Evolutionary conservation across 2,888 invertebrate species (phyloP).

Genomic region (Protula sp.): DNA sequence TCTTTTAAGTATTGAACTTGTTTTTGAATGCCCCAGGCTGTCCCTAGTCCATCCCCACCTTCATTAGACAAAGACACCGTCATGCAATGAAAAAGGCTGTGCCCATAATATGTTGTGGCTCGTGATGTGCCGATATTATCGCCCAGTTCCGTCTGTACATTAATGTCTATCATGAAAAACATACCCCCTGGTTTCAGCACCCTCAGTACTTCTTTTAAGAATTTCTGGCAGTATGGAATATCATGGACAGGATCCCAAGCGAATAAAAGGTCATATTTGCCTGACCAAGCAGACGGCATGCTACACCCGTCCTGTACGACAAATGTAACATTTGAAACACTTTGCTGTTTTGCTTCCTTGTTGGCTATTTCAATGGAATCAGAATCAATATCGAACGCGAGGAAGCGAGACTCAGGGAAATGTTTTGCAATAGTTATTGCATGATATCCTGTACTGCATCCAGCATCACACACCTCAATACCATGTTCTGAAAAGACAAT

Average conservation of each 20-base stretch:
- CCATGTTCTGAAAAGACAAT: no score
- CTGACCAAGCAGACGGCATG: conserved; percentile 6
- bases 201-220: conserved; percentile 7
- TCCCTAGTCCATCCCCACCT: conserved; percentile 6
- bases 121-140: background rate
- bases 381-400: conserved; percentile 6
- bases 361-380: conserved; percentile 5
- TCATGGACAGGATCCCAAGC: conserved; percentile 8
- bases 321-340: conserved; percentile 6
- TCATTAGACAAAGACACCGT: conserved; percentile 4
- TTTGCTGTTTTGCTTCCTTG: background rate
- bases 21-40: conserved; percentile 10
- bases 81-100: conserved; percentile 10
- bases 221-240: conserved; percentile 4
- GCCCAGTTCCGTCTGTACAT: conserved; percentile 1
- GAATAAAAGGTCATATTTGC: conserved; percentile 3
- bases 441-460: background rate
- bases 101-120: background rate
- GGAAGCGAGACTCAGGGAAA: conserved; percentile 5
- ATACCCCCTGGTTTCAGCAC: conserved; percentile 10
- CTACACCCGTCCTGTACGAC: conserved; percentile 3
- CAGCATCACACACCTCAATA: no score
- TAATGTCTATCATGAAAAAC: conserved; percentile 4
- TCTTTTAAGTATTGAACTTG: conserved; percentile 4
- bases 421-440: background rate